phyloP scores from a whole-genome alignment of 2,797 vertebrate genomes.

The Lindbergichthys nudifrons region DNA sequence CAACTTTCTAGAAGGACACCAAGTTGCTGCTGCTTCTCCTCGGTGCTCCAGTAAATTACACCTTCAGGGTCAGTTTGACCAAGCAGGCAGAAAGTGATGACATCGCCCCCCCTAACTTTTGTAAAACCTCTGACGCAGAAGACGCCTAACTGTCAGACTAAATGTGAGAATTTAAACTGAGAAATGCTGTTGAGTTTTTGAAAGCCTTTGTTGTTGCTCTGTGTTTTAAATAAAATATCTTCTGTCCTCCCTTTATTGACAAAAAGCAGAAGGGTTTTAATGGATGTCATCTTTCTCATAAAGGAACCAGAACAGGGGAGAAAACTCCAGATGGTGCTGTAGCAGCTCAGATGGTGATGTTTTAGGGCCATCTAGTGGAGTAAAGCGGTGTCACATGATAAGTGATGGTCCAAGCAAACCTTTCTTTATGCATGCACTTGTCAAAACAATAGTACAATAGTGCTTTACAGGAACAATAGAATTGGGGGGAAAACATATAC shows the following conservation, averaged over 20 bases:
- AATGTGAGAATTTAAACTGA: neutral
- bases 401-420: no score
- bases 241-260: neutral
- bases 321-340: neutral
- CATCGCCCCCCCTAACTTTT: conserved; percentile 3
- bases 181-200: neutral
- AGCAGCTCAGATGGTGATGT: conserved; percentile 6
- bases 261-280: neutral
- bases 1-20: conserved; percentile 51
- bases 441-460: no score
- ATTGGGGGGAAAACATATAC: no score
- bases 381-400: conserved; percentile 38
- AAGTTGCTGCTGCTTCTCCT: conserved; percentile 34
- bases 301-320: neutral
- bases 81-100: conserved; percentile 31
- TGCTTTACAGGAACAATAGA: no score
- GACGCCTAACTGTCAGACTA: conserved; percentile 1
- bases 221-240: neutral
- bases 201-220: neutral
- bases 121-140: neutral
- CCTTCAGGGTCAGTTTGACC: conserved; percentile 30
- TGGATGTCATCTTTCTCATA: neutral
- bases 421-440: neutral
- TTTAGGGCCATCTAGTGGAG: conserved; percentile 74
- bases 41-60: conserved; percentile 31